Percentiles rank a stretch among this genome's conserved stretches.
phyloP scores from a whole-genome alignment of 2,888 invertebrate genomes.

The Acronicta alni region DNA sequence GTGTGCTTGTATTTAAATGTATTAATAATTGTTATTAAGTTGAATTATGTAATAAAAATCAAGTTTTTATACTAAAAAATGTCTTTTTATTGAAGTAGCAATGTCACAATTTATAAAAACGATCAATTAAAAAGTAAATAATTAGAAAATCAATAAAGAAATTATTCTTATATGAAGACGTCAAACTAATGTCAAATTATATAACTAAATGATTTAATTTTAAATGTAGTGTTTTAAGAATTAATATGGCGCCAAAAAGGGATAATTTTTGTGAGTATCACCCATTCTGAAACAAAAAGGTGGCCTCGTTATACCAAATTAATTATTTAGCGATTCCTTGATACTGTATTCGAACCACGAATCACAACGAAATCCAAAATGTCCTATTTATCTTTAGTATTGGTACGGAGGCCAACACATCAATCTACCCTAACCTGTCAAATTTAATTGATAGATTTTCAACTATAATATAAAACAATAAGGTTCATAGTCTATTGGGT shows the following conservation, averaged over 20 bases:
- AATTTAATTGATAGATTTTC: too few species aligned
- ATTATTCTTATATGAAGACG: not conserved
- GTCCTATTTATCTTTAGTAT: too few species aligned
- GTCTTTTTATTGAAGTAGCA: not conserved
- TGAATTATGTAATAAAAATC: not conserved
- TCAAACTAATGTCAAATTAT: too few species aligned
- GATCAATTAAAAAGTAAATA: not conserved
- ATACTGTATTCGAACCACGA: too few species aligned
- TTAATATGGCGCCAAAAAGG: slow-evolving; percentile 82
- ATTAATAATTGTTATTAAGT: too few species aligned
- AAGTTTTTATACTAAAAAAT: slow-evolving; percentile 1
- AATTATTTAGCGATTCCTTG: too few species aligned
- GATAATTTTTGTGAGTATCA: slow-evolving; percentile 83
- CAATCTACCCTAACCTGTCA: too few species aligned
- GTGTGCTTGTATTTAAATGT: not conserved
- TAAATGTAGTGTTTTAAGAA: not conserved
- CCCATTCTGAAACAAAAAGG: slow-evolving; percentile 80
- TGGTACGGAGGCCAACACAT: too few species aligned
- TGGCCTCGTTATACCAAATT: not conserved
- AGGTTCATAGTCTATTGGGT: too few species aligned
- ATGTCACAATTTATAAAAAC: not conserved
- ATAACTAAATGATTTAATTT: not conserved
- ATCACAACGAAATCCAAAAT: too few species aligned
- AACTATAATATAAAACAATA: too few species aligned
- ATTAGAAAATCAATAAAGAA: not conserved